Evolutionary conservation across 92 coral and sea anemone genomes (phyloP).

Genomic region (Palythoa heliodiscus): DNA sequence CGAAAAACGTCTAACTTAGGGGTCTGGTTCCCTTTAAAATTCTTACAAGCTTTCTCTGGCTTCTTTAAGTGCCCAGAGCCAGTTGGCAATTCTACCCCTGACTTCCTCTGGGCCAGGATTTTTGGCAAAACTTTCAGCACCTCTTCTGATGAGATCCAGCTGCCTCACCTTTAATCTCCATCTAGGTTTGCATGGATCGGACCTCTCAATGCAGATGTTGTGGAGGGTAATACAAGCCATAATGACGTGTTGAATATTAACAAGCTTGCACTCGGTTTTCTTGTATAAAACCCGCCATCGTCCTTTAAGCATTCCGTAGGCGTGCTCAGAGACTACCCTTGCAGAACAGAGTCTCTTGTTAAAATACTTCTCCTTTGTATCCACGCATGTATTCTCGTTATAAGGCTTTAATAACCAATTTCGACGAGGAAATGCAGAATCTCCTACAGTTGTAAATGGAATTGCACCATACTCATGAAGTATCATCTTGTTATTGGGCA

Average conservation of each 20-base stretch:
- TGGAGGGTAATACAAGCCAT: constrained; percentile 54
- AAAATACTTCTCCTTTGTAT: constrained; percentile 38
- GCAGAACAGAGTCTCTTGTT: constrained; percentile 62
- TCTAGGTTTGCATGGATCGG: constrained; percentile 59
- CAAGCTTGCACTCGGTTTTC: constrained; percentile 45
- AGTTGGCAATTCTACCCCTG: no score
- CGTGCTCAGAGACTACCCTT: constrained; percentile 55
- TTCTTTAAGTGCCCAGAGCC: no score
- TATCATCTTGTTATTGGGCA: constrained; percentile 27
- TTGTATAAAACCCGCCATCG: constrained; percentile 54
- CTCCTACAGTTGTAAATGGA: constrained; percentile 53
- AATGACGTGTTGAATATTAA: constrained; percentile 26
- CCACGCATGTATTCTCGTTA: constrained; percentile 30
- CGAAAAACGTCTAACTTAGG: no score
- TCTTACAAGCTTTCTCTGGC: no score
- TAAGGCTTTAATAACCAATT: constrained; percentile 60
- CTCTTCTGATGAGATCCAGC: constrained; percentile 32
- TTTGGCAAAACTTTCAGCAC: no score
- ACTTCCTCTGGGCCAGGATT: not conserved
- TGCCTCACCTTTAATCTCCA: constrained; percentile 52
- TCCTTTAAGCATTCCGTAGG: constrained; percentile 53
- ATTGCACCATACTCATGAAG: constrained; percentile 45
- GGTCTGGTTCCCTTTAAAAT: no score
- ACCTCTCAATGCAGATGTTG: constrained; percentile 48
- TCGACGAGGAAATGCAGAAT: constrained; percentile 54